Base-by-base conservation (phyloP, 2,888 invertebrate species). In the Nesidiocoris tenuis region DNA sequence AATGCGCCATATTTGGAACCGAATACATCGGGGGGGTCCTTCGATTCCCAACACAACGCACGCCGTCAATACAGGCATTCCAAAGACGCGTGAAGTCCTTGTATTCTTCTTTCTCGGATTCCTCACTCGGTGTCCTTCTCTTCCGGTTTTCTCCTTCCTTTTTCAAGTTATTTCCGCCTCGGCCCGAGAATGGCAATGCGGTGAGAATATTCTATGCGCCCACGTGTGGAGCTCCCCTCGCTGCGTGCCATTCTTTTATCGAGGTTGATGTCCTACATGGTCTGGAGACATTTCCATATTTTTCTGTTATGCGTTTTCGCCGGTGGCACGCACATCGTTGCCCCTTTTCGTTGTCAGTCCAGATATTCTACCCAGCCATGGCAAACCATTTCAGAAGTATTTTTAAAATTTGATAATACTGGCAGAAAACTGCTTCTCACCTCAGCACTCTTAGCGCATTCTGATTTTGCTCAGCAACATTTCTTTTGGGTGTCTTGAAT, bases 81-180 rank as follows among this genome's bases (percentile, higher is more conserved):
- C 67, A 21, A 67, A 67, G 67, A 67, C 55, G 55, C 67, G 55
- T 21, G 23, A 56, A 67, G 67, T 21, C 55, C 55, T 67, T 67
- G 39, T 67, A 19, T 18, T 56, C 25, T 16, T 19, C n/a, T 54
- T 21, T 39, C 65, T n/a, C 39, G 18, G 17, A 23, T 19, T 67
- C n/a, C 56, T 67, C 2, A 39, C 67, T 39, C 17, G 19, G 16
- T n/a, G 22, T n/a, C 22, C 56, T 56, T 67, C 39, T 12, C 39
- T 39, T 39, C 39, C 39, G 39, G 39, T 39, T 39, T 39, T 39
- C 39, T 39, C 12, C 39, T 56, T 19, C 39, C 23, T 67, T 55
- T 67, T n/a, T n/a, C n/a, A 55, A 67, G 67, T 67, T 67, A 67
- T 67, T 67, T 67, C 67, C 23, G 18, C 17, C n/a, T 67, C 67